Evolutionary conservation across 2,113 vertebrate species (phyloP).

Genomic region (Odocoileus virginianus): DNA sequence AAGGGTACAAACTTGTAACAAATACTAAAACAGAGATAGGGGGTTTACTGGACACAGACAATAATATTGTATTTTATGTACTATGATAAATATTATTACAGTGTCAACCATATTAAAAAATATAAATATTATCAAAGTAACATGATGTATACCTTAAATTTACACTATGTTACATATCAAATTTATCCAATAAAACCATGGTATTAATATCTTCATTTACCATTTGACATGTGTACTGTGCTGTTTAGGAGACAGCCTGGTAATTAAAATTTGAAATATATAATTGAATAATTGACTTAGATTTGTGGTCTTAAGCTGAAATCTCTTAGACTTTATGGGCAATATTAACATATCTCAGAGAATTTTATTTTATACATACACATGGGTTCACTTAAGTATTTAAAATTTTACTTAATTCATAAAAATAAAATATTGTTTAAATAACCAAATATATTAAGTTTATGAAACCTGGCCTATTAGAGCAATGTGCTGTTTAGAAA

Average conservation of each 20-base stretch:
- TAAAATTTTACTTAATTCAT: not conserved
- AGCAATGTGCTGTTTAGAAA: not conserved
- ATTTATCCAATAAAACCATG: not conserved
- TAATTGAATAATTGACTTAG: not conserved
- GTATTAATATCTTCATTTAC: not conserved
- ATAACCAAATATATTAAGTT: not conserved
- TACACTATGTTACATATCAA: not conserved
- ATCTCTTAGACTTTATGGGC: not conserved
- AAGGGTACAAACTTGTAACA: not conserved
- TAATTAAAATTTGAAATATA: not conserved
- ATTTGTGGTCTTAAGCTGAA: not conserved
- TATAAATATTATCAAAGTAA: not conserved
- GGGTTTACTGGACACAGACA: not conserved
- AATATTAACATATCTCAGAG: not conserved
- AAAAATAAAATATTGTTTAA: not conserved
- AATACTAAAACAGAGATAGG: not conserved
- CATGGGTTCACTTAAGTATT: not conserved
- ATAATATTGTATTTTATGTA: not conserved
- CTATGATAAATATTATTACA: not conserved
- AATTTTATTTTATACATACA: not conserved
- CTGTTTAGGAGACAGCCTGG: not conserved
- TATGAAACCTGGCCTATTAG: not conserved
- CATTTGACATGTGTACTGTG: not conserved
- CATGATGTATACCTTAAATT: not conserved
- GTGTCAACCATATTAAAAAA: not conserved